These are phyloP conservation scores for Choloepus didactylus DNA, from an alignment of 2,797 vertebrate genomes.

Conservation along the genomic window DNA sequence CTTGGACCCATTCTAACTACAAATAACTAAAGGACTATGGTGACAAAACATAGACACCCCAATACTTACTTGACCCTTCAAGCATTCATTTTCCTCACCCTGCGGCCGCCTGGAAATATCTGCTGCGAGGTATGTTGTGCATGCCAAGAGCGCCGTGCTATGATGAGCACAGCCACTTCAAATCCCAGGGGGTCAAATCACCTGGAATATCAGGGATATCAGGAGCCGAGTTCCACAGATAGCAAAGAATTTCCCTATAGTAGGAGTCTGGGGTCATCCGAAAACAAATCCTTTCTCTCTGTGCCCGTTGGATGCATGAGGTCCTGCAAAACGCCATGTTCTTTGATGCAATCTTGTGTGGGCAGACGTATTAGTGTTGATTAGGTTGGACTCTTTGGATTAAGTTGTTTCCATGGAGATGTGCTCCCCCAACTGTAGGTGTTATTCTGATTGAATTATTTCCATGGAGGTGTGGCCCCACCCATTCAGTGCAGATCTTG, in stretches of 20 bases:
- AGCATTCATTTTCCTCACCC: background rate
- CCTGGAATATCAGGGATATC: slow-evolving; percentile 23
- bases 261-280: slow-evolving; percentile 21
- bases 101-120: background rate
- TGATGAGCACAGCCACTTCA: slow-evolving; percentile 6
- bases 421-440: too few relatives aligned
- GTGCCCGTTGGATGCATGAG: too few relatives aligned
- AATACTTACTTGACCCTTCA: slow-evolving; percentile 53
- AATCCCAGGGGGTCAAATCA: slow-evolving; percentile 41
- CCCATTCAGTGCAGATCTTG: too few relatives aligned
- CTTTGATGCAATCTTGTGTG: too few relatives aligned
- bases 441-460: too few relatives aligned
- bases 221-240: background rate
- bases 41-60: background rate
- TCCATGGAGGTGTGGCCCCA: too few relatives aligned
- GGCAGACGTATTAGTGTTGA: too few relatives aligned
- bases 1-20: slow-evolving; percentile 50
- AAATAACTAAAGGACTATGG: slow-evolving; percentile 68
- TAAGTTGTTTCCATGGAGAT: too few relatives aligned
- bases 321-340: too few relatives aligned
- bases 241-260: slow-evolving; percentile 57
- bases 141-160: background rate
- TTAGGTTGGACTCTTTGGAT: too few relatives aligned
- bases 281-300: slow-evolving; percentile 64
- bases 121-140: background rate